Base-by-base conservation (phyloP, 1,140 invertebrate species). In the Apis florea region DNA sequence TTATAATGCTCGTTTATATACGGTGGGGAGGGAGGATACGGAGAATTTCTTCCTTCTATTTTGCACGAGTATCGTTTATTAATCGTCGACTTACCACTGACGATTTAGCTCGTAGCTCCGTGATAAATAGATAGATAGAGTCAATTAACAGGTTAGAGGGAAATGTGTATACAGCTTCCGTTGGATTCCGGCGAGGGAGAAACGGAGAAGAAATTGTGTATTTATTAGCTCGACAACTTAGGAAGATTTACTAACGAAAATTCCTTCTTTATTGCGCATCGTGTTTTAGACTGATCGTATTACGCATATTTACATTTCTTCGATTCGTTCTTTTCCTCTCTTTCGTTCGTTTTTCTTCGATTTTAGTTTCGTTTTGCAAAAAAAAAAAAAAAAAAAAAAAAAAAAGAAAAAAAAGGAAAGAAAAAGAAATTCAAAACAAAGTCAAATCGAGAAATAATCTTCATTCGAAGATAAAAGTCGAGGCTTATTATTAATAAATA, bases 121-220 rank as follows among this genome's bases (percentile, higher is more conserved):
- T 26, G 71, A 80, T 80, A 80, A 54, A 24, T 73, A 64, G 59
- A 63, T 15, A 40, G 59, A 47, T 47, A n/a, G 67, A 71, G 71
- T 79, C 76, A 53, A 79, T 79, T 79, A 79, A 24, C 68, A 26
- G n/a, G 64, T 47, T 67, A n/a, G 4, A 47, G n/a, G 31, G 59
- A 56, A 19, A 40, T 13, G 58, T 24, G 19, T 17, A 26, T n/a
- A 1, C 31, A 61, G n/a, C 26, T 61, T 47, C 31, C 53, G 26
- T 31, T 31, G 51, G 49, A 31, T 26, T 19, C 4, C 15, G 10
- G 6, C 13, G 17, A 31, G 24, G 6, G n/a, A n/a, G n/a, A 66
- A 31, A 12, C 8, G 12, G 26, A n/a, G 40, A 47, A 66, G n/a
- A 31, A 40, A 40, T 40, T 13, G 19, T 47, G 10, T 8, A 47